Conservation (phyloP, 2,888 invertebrate genomes). For the Dasypolia templi region DNA sequence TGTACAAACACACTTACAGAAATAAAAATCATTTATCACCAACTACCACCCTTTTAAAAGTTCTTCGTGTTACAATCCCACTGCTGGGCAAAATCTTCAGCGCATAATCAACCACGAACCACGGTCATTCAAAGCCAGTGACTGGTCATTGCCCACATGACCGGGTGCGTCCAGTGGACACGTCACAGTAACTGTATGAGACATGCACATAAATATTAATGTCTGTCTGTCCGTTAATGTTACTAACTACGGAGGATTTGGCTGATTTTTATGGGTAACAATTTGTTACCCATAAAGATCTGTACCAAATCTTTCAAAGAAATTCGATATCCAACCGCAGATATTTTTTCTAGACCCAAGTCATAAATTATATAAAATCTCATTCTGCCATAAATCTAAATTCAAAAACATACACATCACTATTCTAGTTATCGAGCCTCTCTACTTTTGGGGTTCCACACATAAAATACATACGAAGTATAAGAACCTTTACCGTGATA, state of each 20-base stretch:
- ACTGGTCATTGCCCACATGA: conserved; percentile 29
- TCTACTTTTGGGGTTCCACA: conserved; percentile 51
- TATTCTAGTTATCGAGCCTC: conserved; percentile 33
- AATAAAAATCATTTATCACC: too few relatives aligned
- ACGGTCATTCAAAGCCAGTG: not conserved
- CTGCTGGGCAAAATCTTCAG: not conserved
- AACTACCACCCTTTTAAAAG: too few relatives aligned
- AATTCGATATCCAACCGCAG: too few relatives aligned
- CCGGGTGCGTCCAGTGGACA: not conserved
- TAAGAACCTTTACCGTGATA: conserved; percentile 55
- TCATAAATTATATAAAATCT: not conserved
- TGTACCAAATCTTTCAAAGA: too few relatives aligned
- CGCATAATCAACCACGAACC: not conserved
- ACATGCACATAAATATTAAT: conserved; percentile 80
- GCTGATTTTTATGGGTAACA: too few relatives aligned
- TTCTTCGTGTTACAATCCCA: not conserved
- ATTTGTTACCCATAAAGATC: too few relatives aligned
- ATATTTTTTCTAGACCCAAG: too few relatives aligned
- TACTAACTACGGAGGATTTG: conserved; percentile 1
- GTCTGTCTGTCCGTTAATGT: conserved; percentile 38
- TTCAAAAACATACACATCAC: conserved; percentile 40
- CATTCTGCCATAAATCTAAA: conserved; percentile 27
- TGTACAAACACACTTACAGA: too few relatives aligned
- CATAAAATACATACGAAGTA: conserved; percentile 46
- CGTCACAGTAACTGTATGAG: conserved; percentile 74